These are phyloP conservation scores for Euthynnus affinis DNA, from an alignment of 2,797 vertebrate genomes.

Conservation along the genomic window DNA sequence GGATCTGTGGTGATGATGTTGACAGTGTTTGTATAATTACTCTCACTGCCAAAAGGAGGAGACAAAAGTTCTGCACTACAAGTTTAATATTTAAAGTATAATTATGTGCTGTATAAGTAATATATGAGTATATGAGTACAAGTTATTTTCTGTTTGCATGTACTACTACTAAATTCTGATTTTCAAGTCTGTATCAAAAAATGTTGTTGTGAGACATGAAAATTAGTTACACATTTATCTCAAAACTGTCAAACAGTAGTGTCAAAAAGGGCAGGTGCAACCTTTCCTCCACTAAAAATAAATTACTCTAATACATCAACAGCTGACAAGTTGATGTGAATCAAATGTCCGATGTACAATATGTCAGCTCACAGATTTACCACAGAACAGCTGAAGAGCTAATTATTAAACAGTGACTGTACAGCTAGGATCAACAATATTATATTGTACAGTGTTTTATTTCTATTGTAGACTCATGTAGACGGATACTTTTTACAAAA, in stretches of 20 bases:
- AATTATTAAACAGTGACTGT: constrained; percentile 5
- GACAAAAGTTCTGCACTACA: no score
- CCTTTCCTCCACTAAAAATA: not conserved
- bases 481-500: constrained; percentile 12
- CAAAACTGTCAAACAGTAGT: not conserved
- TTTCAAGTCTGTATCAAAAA: not conserved
- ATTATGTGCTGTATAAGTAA: not conserved
- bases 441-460: constrained; percentile 15
- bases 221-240: not conserved
- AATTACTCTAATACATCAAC: not conserved
- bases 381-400: not conserved
- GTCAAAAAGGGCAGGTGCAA: not conserved
- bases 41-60: no score
- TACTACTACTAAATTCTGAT: not conserved
- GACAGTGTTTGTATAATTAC: no score
- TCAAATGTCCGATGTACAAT: not conserved
- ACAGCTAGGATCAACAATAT: constrained; percentile 1
- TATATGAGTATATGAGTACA: not conserved
- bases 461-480: not conserved
- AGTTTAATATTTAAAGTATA: no score
- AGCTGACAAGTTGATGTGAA: constrained; percentile 1
- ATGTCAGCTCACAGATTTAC: not conserved
- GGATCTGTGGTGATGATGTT: no score
- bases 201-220: not conserved
- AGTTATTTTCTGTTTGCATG: not conserved